phyloP scores from a whole-genome alignment of 2,888 invertebrate species.

The Quadriops clusia region DNA sequence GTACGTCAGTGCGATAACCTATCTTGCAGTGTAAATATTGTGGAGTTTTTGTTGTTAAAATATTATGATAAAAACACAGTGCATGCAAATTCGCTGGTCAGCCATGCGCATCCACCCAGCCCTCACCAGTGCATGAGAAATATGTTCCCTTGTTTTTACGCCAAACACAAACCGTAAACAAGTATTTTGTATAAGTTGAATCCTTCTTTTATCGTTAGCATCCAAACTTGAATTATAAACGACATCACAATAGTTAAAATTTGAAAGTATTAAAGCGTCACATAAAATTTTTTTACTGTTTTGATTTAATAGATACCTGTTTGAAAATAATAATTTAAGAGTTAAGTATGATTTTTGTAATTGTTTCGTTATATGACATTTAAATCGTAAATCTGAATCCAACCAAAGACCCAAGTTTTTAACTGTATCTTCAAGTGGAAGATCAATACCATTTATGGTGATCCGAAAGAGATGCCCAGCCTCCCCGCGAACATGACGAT shows the following conservation, averaged over 20 bases:
- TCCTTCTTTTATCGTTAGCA: constrained; percentile 2
- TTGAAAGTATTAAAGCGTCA: constrained; percentile 7
- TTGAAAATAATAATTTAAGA: constrained; percentile 1
- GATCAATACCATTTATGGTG: not conserved
- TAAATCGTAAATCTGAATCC: not conserved
- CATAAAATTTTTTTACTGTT: too few relatives aligned
- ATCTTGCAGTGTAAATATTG: constrained; percentile 7
- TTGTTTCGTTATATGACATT: constrained; percentile 1
- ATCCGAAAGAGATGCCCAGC: not conserved
- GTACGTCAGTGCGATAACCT: constrained; percentile 6
- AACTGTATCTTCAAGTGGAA: not conserved
- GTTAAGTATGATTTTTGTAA: not conserved
- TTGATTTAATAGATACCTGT: too few relatives aligned
- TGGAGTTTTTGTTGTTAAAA: constrained; percentile 6
- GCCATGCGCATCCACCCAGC: constrained; percentile 9
- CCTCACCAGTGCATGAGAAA: constrained; percentile 1
- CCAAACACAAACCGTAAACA: constrained; percentile 9
- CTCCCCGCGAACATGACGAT: too few relatives aligned
- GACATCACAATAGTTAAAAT: constrained; percentile 6
- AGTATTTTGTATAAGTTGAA: constrained; percentile 9
- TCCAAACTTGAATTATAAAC: constrained; percentile 8
- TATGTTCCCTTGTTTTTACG: constrained; percentile 1
- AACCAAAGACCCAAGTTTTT: constrained; percentile 1
- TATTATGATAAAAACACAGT: constrained; percentile 4
- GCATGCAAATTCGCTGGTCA: constrained; percentile 7